These are phyloP conservation scores for Noturus placidus DNA, from an alignment of 2,113 vertebrate genomes.

Conservation along the genomic window DNA sequence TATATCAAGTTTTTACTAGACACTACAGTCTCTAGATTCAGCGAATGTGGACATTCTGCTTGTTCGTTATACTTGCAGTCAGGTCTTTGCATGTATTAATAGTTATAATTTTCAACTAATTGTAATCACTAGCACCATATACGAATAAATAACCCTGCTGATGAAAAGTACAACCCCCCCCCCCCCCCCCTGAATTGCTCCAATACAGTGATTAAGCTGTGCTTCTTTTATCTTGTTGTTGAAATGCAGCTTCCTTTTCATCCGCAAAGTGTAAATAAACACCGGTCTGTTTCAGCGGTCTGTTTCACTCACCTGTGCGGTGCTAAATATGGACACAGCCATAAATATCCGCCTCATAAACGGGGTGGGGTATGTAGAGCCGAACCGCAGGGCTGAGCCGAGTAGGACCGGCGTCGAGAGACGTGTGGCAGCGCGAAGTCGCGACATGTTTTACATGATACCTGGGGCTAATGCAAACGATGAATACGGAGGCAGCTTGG, in stretches of 20 bases:
- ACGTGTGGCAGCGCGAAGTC: neutral
- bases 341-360: conserved; percentile 5
- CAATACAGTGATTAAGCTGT: neutral
- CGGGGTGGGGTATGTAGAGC: neutral
- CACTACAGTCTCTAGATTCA: neutral
- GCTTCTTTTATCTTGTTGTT: neutral
- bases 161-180: no score
- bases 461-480: conserved; percentile 27
- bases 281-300: neutral
- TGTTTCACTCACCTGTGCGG: neutral
- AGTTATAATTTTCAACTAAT: neutral
- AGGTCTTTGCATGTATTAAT: neutral
- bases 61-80: neutral
- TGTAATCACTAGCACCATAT: neutral
- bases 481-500: neutral
- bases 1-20: neutral
- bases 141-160: no score
- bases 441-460: conserved; percentile 28
- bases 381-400: neutral
- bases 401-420: neutral
- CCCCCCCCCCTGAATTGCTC: no score
- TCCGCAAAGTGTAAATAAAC: conserved; percentile 12
- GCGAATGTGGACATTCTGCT: neutral
- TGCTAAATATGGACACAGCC: neutral
- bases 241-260: neutral